Percentiles rank a stretch among this genome's conserved stretches.
Conservation (phyloP, 1,140 invertebrate species). For the Aporrectodea caliginosa region DNA sequence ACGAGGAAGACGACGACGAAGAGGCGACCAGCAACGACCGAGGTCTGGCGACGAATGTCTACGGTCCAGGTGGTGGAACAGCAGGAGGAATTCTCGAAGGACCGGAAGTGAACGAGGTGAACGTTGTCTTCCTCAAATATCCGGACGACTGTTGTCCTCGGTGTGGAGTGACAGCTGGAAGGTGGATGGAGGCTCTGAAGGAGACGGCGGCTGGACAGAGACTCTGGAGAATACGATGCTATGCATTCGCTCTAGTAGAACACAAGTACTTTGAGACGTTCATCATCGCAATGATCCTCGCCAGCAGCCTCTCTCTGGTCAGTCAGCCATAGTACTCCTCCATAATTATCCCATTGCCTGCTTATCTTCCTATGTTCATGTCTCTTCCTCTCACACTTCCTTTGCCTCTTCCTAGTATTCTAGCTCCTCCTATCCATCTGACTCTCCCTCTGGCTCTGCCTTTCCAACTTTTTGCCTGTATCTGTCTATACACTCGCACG, state of each 20-base stretch:
- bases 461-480: no score
- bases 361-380: no score
- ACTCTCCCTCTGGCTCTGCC: no score
- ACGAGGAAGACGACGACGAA: slow-evolving; percentile 24
- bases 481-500: no score
- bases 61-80: background rate
- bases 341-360: no score
- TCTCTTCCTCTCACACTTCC: no score
- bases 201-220: slow-evolving; percentile 81
- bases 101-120: slow-evolving; percentile 47
- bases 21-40: background rate
- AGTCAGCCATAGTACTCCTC: no score
- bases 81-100: background rate
- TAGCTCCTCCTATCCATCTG: no score
- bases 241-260: slow-evolving; percentile 91
- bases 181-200: background rate
- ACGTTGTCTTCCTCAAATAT: slow-evolving; percentile 58
- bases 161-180: background rate
- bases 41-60: background rate
- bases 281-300: slow-evolving; percentile 95
- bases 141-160: slow-evolving; percentile 84
- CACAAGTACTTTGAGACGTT: slow-evolving; percentile 99
- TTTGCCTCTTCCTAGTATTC: no score
- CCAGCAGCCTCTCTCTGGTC: slow-evolving; percentile 94
- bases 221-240: slow-evolving; percentile 84